These are phyloP conservation scores for Gandaritis pyraliata DNA, from an alignment of 2,888 invertebrate species.

Conservation along the genomic window DNA sequence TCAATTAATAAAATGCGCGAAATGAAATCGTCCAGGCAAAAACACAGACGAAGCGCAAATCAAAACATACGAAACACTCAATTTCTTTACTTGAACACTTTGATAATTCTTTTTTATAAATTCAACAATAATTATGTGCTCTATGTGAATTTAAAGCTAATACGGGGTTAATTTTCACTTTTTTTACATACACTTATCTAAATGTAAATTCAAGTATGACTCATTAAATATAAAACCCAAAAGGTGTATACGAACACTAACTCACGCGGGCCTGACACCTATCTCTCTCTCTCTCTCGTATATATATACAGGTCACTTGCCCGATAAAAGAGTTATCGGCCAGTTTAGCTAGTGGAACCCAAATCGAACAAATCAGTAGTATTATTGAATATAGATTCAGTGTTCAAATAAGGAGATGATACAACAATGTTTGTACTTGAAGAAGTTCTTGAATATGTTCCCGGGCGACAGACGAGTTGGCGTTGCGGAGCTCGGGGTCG, in stretches of 20 bases:
- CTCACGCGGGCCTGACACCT: too few species aligned
- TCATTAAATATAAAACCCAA: too few species aligned
- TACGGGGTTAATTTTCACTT: not conserved
- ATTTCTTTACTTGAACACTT: slow-evolving; percentile 52
- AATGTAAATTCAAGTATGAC: too few species aligned
- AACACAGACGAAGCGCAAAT: slow-evolving; percentile 54
- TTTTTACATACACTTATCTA: not conserved
- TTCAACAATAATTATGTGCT: not conserved
- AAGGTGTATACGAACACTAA: too few species aligned
- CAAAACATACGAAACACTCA: slow-evolving; percentile 44
- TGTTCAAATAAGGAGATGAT: slow-evolving; percentile 59
- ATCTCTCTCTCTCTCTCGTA: too few species aligned
- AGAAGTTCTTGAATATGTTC: slow-evolving; percentile 97
- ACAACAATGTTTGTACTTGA: slow-evolving; percentile 90
- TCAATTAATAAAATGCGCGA: slow-evolving; percentile 36
- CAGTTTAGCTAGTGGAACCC: too few species aligned
- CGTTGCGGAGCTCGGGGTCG: slow-evolving; percentile 75
- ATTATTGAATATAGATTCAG: too few species aligned
- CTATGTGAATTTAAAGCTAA: too few species aligned
- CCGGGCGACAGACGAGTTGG: slow-evolving; percentile 92
- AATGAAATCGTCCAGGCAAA: slow-evolving; percentile 49
- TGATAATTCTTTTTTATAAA: not conserved
- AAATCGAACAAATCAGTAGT: too few species aligned
- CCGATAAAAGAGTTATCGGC: too few species aligned
- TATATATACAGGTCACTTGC: too few species aligned